Evolutionary conservation across 2,797 vertebrate species (phyloP).

Genomic region (Kryptolebias ocellatus): DNA sequence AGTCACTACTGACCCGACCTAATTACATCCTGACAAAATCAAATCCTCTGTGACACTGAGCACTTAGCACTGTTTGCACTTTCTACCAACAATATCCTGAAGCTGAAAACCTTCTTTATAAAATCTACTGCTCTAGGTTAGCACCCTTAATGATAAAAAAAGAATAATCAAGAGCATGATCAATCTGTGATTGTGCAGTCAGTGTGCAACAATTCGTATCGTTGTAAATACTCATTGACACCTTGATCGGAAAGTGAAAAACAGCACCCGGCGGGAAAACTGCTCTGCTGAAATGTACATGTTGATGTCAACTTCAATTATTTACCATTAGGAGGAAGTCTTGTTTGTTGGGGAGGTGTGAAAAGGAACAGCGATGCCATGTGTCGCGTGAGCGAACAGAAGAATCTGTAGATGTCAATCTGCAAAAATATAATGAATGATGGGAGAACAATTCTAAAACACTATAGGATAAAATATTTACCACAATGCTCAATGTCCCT

Average conservation of each 20-base stretch:
- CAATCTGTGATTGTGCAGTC: conserved; percentile 5
- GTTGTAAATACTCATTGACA: conserved; percentile 4
- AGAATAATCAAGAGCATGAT: conserved; percentile 20
- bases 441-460: neutral
- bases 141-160: neutral
- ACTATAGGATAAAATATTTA: conserved; percentile 4
- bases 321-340: neutral
- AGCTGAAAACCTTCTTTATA: neutral
- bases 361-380: neutral
- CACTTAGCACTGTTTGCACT: neutral
- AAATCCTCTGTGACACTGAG: neutral
- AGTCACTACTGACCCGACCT: too few relatives aligned
- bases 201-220: conserved; percentile 6
- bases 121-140: neutral
- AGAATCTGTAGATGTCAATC: neutral
- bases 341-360: neutral
- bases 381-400: conserved; percentile 5
- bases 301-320: neutral
- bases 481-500: neutral
- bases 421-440: neutral
- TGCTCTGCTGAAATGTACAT: neutral
- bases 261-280: conserved; percentile 1
- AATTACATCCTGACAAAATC: neutral
- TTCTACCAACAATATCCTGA: neutral
- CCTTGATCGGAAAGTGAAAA: conserved; percentile 15